These are phyloP conservation scores for Muscina levida DNA, from an alignment of 2,888 invertebrate genomes.

Conservation along the genomic window DNA sequence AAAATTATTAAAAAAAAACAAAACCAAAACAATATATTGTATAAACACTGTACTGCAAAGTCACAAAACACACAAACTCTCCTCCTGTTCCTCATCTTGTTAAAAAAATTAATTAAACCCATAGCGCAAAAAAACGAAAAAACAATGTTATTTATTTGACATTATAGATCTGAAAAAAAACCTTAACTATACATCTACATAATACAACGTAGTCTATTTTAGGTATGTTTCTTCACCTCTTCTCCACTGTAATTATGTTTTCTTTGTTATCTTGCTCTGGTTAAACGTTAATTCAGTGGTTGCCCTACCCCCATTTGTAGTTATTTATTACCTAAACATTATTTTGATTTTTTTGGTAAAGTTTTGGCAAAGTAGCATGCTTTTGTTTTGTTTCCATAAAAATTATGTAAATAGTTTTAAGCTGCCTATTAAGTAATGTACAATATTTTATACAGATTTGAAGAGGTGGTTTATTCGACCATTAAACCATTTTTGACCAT, in stretches of 20 bases:
- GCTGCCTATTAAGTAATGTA: too few species aligned
- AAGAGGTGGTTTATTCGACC: too few species aligned
- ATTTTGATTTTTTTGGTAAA: too few species aligned
- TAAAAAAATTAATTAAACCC: background rate
- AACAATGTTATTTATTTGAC: slow-evolving; percentile 43
- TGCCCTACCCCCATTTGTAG: too few species aligned
- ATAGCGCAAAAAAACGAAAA: too few species aligned
- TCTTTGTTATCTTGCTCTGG: background rate
- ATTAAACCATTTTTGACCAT: too few species aligned
- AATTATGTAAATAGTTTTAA: too few species aligned
- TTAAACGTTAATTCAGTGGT: background rate
- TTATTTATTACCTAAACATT: background rate
- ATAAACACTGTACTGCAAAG: too few species aligned
- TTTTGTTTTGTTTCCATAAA: too few species aligned
- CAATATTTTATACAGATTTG: too few species aligned
- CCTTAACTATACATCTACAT: slow-evolving; percentile 4
- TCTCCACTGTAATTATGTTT: slow-evolving; percentile 18
- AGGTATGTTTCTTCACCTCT: slow-evolving; percentile 61
- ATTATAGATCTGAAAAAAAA: slow-evolving; percentile 38
- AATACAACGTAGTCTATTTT: slow-evolving; percentile 59
- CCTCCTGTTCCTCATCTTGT: slow-evolving; percentile 48
- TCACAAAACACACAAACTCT: background rate
- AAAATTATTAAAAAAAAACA: background rate
- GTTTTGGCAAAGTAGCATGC: too few species aligned
- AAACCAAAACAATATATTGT: background rate